phyloP scores from a whole-genome alignment of 1,140 invertebrate species.

The Caerostris darwini region DNA sequence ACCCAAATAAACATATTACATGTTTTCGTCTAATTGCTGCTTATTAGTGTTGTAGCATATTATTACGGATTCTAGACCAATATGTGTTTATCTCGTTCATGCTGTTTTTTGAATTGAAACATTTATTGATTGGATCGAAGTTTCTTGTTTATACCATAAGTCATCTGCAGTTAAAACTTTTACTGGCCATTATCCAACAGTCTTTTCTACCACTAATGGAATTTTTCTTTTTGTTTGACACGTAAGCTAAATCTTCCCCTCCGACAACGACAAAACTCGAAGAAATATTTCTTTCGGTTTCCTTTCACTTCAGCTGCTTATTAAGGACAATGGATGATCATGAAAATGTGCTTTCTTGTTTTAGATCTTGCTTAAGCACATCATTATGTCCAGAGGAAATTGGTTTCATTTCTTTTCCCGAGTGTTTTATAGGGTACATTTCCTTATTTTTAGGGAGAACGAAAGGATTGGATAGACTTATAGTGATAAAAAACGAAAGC shows the following conservation, averaged over 20 bases:
- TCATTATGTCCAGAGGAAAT: not conserved
- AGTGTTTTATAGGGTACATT: not conserved
- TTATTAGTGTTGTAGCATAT: too few species aligned
- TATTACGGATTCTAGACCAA: too few species aligned
- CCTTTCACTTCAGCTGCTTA: not conserved
- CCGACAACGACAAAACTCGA: not conserved
- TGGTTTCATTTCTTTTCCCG: not conserved
- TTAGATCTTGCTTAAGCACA: not conserved
- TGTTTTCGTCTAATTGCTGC: too few species aligned
- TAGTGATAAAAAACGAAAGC: not conserved
- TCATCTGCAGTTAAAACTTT: too few species aligned
- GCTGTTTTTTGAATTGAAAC: too few species aligned
- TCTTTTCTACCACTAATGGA: not conserved
- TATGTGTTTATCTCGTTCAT: too few species aligned
- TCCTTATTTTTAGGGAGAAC: not conserved
- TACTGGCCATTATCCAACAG: constrained; percentile 63
- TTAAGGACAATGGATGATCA: not conserved
- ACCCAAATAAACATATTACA: too few species aligned
- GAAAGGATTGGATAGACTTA: not conserved
- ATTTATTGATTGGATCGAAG: too few species aligned
- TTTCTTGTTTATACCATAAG: not conserved
- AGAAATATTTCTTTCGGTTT: not conserved
- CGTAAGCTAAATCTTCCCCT: not conserved
- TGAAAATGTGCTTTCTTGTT: not conserved
- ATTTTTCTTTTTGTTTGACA: not conserved